Evolutionary conservation across 2,797 vertebrate genomes (phyloP), one percentile per base, ranked within the genome.

Genomic region (Argyrosomus regius): DNA sequence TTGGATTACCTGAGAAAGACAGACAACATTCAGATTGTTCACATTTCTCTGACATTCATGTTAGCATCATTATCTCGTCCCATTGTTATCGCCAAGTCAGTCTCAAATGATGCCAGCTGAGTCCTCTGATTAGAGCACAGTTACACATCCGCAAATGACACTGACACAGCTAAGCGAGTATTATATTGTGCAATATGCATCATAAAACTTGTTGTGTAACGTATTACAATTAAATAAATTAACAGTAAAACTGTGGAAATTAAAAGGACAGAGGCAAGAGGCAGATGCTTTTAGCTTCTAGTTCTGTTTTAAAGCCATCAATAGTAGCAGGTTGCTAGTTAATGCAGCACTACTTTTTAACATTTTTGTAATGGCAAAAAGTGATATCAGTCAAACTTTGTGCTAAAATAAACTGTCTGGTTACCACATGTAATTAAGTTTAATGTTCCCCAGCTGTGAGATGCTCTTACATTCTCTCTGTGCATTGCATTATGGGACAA

Each of bases 91-190:
- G 3, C 2, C 28, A 57, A 45, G 54, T 75, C 28, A 6, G 4
- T 59, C 22, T 59, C 49, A 68, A 39, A 2, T 62, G 24, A 59
- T 69, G 26, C 43, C 70, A 68, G 20, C 49, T 58, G 28, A 61
- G 8, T 59, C 18, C 13, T n/a, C 60, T 57, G 56, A 67, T 53
- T n/a, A 59, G n/a, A 68, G 18, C 18, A 60, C 53, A 17, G 24
- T 58, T 35, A 50, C 6, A 50, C 62, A 35, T 28, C 53, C 22
- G 22, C 22, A 22, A 22, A 22, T 74, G 59, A 22, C 18, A 4
- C 26, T 14, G 41, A 69, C 43, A 41, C 13, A 35, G 20, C 52
- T 64, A 49, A 20, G 2, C 0, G 4, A 50, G 13, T 24, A 26
- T 16, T 2, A 18, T 17, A 64, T 28, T 11, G 61, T 41, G 16